Evolutionary conservation across 92 coral and sea anemone genomes (phyloP).

Genomic region (Desmophyllum pertusum): DNA sequence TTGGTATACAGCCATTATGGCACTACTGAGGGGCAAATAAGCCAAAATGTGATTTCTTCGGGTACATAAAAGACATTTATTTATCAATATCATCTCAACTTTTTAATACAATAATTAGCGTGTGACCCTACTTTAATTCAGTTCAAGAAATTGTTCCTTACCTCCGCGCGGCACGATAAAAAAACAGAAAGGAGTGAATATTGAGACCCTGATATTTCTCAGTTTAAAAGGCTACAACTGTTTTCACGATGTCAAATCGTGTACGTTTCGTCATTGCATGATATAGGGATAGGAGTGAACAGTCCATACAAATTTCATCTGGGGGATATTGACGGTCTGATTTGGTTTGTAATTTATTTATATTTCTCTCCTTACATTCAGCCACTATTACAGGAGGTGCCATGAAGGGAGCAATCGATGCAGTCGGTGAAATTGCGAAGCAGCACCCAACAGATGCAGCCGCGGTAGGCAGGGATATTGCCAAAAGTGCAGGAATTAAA

Average conservation of each 20-base stretch:
- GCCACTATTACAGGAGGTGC: conserved; percentile 38
- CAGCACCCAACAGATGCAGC: conserved; percentile 33
- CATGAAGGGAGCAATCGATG: conserved; percentile 42
- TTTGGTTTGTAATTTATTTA: background rate
- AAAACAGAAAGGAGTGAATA: no score
- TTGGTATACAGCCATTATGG: background rate
- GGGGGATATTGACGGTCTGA: background rate
- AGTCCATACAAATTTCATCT: no score
- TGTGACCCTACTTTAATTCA: background rate
- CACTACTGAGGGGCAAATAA: background rate
- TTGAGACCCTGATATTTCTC: no score
- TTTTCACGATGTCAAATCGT: no score
- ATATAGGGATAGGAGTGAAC: no score
- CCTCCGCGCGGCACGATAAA: background rate
- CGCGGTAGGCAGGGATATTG: conserved; percentile 45
- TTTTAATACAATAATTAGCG: background rate
- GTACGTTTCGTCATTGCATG: no score
- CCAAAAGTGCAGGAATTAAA: conserved; percentile 31
- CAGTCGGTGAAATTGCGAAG: conserved; percentile 35
- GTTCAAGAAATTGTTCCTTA: background rate
- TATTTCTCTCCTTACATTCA: conserved; percentile 1
- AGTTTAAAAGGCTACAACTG: no score
- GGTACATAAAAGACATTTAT: background rate
- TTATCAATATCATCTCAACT: background rate
- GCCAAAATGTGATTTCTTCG: background rate